Evolutionary conservation across 2,888 invertebrate species (phyloP).

Genomic region (Philaethria dido): DNA sequence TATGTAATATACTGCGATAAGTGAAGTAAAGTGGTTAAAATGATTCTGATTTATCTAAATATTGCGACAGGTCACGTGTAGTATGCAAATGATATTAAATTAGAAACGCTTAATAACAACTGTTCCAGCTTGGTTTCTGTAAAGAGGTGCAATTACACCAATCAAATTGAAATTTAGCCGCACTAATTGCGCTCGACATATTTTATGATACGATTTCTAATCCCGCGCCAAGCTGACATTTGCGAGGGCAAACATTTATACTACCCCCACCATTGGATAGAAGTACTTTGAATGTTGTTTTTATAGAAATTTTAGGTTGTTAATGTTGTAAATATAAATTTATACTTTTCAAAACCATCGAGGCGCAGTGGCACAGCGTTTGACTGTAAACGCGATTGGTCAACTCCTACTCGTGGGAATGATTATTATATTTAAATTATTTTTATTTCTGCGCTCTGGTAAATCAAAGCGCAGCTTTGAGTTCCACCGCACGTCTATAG

Average conservation of each 20-base stretch:
- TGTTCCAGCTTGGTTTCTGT: constrained; percentile 70
- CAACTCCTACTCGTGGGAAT: no score
- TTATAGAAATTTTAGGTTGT: no score
- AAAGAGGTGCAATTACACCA: constrained; percentile 83
- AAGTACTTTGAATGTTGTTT: constrained; percentile 11
- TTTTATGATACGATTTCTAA: constrained; percentile 65
- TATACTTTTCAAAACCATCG: no score
- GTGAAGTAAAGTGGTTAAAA: not conserved
- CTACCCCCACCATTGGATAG: constrained; percentile 36
- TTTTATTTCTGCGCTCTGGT: no score
- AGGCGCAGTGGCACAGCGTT: no score
- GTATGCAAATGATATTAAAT: constrained; percentile 83
- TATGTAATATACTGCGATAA: not conserved
- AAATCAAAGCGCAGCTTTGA: no score
- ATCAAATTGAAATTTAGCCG: constrained; percentile 80
- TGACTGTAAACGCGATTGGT: no score
- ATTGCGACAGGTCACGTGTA: constrained; percentile 67
- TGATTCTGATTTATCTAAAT: constrained; percentile 32
- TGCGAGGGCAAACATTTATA: constrained; percentile 48
- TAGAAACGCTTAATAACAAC: constrained; percentile 83
- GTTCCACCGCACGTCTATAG: no score
- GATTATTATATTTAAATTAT: no score
- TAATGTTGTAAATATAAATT: no score
- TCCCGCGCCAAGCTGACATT: constrained; percentile 55
- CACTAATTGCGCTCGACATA: constrained; percentile 78